Percentiles rank a stretch among this genome's conserved stretches.
These are phyloP conservation scores for Frieseomelitta varia DNA, from an alignment of 1,140 invertebrate species.

Conservation along the genomic window DNA sequence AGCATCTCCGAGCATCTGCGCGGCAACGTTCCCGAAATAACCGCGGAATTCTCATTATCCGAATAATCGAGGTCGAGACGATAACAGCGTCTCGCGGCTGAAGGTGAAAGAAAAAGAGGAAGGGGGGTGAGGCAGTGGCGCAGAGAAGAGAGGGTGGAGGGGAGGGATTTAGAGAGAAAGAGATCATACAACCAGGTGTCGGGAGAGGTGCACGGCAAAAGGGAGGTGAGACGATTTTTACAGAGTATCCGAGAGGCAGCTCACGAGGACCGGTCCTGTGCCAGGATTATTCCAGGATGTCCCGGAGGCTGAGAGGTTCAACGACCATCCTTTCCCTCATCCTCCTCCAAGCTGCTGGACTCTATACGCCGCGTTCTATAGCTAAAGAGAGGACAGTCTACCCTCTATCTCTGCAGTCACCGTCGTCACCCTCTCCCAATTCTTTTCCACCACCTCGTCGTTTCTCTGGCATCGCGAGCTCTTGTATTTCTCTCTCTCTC, in stretches of 20 bases:
- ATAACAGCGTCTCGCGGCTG: slow-evolving; percentile 16
- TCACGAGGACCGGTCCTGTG: slow-evolving; percentile 59
- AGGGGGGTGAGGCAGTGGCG: not conserved
- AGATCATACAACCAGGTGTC: slow-evolving; percentile 3
- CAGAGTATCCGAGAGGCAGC: slow-evolving; percentile 16
- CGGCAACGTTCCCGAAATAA: slow-evolving; percentile 37
- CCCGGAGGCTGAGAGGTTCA: slow-evolving; percentile 63
- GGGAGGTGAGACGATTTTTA: slow-evolving; percentile 35
- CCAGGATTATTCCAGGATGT: slow-evolving; percentile 63
- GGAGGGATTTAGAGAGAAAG: not conserved
- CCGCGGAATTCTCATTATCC: slow-evolving; percentile 48
- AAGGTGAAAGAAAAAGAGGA: not conserved
- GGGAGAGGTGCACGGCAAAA: slow-evolving; percentile 5
- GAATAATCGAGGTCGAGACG: slow-evolving; percentile 46
- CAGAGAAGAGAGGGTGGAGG: too few species aligned
- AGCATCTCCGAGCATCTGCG: not conserved
- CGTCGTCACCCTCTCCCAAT: slow-evolving; percentile 41
- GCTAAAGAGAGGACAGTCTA: slow-evolving; percentile 49
- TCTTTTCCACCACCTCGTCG: slow-evolving; percentile 20
- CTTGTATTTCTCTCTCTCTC: not conserved
- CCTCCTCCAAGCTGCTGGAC: slow-evolving; percentile 48
- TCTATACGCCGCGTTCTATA: slow-evolving; percentile 30
- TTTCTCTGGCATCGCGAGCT: not conserved
- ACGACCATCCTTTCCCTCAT: slow-evolving; percentile 64
- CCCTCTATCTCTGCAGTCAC: slow-evolving; percentile 39